Conservation (phyloP, 2,888 invertebrate genomes). For the Nemotelus pantherinus region DNA sequence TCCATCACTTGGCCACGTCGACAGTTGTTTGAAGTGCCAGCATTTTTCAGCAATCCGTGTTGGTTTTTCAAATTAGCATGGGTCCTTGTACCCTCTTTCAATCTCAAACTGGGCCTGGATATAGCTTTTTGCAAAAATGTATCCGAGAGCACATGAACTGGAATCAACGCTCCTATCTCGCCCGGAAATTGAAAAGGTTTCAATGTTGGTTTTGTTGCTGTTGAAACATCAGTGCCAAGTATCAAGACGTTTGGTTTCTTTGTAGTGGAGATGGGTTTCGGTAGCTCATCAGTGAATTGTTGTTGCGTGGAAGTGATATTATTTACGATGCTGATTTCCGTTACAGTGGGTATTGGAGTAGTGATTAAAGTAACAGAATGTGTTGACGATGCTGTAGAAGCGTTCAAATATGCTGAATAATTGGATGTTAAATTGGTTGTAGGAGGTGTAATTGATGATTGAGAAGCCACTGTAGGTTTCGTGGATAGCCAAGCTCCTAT, state of each 20-base stretch:
- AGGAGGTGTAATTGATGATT: slow-evolving; percentile 39
- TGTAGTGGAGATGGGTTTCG: background rate
- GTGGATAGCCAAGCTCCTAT: slow-evolving; percentile 50
- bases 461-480: slow-evolving; percentile 53
- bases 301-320: background rate
- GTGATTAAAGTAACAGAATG: background rate
- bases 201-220: background rate
- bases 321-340: background rate
- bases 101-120: background rate
- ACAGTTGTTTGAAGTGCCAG: background rate
- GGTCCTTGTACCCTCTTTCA: background rate
- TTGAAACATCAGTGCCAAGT: slow-evolving; percentile 11
- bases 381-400: background rate
- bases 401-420: background rate
- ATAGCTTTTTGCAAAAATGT: background rate
- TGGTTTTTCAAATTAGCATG: background rate
- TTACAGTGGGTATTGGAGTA: background rate
- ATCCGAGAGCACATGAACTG: slow-evolving; percentile 32
- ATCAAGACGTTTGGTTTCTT: slow-evolving; percentile 34
- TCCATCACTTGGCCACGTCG: slow-evolving; percentile 54
- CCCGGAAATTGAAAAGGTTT: slow-evolving; percentile 13
- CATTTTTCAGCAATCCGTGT: background rate
- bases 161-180: slow-evolving; percentile 14
- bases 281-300: slow-evolving; percentile 13
- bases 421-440: slow-evolving; percentile 38